phyloP scores from a whole-genome alignment of 2,113 vertebrate species.

The Chrysochloris asiatica region DNA sequence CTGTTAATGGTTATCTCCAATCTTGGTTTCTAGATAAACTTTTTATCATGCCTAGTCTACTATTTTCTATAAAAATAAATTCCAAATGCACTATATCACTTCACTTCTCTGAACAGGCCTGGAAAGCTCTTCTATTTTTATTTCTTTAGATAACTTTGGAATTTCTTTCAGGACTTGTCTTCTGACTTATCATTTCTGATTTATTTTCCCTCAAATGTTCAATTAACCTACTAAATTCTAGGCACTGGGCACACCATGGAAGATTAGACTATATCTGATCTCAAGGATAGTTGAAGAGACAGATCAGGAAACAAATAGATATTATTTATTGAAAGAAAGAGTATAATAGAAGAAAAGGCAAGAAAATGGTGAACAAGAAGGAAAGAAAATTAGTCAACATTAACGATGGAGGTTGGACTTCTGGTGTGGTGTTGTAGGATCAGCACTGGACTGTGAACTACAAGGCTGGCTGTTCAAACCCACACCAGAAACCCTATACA shows the following conservation, averaged over 20 bases:
- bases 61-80: not conserved
- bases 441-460: too few species aligned
- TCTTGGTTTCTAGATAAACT: too few species aligned
- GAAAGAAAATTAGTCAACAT: constrained; percentile 10
- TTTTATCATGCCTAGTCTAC: too few species aligned
- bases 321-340: constrained; percentile 28
- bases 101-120: not conserved
- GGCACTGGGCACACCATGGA: not conserved
- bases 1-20: too few species aligned
- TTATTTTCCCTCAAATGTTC: constrained; percentile 19
- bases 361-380: not conserved
- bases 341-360: not conserved
- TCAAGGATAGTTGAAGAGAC: not conserved
- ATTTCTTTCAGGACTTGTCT: constrained; percentile 1
- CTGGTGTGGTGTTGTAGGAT: too few species aligned
- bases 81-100: not conserved
- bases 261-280: not conserved
- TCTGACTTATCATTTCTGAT: constrained; percentile 39
- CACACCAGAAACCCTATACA: too few species aligned
- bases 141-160: constrained; percentile 49
- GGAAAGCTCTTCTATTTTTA: not conserved
- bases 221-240: not conserved
- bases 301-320: not conserved
- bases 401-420: not conserved
- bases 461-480: too few species aligned